These are phyloP conservation scores for Drosophila lutescens DNA, from an alignment of 2,888 invertebrate genomes.

Conservation along the genomic window DNA sequence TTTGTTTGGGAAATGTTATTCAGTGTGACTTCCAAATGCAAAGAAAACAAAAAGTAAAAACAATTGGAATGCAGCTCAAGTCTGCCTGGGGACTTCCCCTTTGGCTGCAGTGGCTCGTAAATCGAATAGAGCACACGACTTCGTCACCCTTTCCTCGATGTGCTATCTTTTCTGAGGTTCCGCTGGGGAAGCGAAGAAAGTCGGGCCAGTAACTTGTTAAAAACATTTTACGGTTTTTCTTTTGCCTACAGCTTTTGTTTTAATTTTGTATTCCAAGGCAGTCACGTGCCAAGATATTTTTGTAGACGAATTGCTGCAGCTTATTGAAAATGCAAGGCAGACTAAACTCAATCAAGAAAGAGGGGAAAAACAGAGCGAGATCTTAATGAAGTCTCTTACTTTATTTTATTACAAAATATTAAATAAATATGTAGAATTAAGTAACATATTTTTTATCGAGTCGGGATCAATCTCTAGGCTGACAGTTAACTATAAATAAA, in stretches of 20 bases:
- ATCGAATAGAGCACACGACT: constrained; percentile 60
- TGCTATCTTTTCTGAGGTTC: constrained; percentile 48
- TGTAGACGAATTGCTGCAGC: constrained; percentile 18
- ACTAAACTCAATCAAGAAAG: constrained; percentile 51
- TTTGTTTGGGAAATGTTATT: constrained; percentile 40
- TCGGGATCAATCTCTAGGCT: no score
- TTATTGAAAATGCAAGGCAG: constrained; percentile 52
- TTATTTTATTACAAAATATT: background rate
- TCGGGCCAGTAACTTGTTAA: constrained; percentile 50
- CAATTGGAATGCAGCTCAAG: constrained; percentile 25
- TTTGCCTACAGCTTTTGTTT: constrained; percentile 17
- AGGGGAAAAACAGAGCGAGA: constrained; percentile 6
- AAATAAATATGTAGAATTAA: background rate
- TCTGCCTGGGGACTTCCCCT: constrained; percentile 22
- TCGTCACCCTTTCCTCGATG: constrained; percentile 29
- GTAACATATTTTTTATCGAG: no score
- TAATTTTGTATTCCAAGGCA: constrained; percentile 37
- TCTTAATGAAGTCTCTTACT: constrained; percentile 9
- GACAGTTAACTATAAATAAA: no score
- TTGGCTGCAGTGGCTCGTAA: constrained; percentile 64
- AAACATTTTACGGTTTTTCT: constrained; percentile 48
- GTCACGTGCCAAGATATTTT: constrained; percentile 66
- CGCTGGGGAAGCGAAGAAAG: constrained; percentile 48
- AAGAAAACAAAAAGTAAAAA: constrained; percentile 32
- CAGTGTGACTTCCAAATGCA: constrained; percentile 50